These are phyloP conservation scores for Mycteria americana DNA, from an alignment of 2,797 vertebrate genomes.

Conservation along the genomic window DNA sequence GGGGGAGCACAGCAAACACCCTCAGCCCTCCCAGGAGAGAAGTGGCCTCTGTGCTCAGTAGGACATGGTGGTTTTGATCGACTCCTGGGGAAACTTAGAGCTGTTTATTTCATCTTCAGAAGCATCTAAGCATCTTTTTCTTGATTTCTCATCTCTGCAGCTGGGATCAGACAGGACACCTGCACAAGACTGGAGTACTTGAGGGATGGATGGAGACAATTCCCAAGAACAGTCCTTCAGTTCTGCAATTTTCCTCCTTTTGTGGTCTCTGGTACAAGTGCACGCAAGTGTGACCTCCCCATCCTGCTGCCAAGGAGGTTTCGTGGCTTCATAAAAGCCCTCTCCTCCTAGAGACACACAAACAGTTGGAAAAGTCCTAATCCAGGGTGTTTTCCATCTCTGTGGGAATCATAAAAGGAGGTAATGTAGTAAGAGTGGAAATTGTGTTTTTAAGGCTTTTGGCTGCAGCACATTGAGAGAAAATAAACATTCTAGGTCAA, in stretches of 20 bases:
- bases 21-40: background rate
- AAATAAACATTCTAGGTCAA: background rate
- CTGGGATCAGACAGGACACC: background rate
- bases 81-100: background rate
- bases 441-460: background rate
- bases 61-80: background rate
- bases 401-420: background rate
- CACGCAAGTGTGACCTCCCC: background rate
- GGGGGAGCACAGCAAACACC: background rate
- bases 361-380: background rate
- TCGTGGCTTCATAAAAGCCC: background rate
- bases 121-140: background rate
- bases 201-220: background rate
- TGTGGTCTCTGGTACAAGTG: background rate
- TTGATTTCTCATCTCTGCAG: background rate
- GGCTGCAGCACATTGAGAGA: background rate
- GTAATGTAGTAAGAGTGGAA: background rate
- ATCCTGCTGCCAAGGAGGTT: background rate
- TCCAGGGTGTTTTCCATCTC: background rate
- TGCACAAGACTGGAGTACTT: no score
- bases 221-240: background rate
- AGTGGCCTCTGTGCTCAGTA: background rate
- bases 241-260: background rate
- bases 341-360: background rate
- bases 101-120: background rate